These are phyloP conservation scores for Ypsolopha scabrella DNA, from an alignment of 2,888 invertebrate genomes.

Conservation along the genomic window DNA sequence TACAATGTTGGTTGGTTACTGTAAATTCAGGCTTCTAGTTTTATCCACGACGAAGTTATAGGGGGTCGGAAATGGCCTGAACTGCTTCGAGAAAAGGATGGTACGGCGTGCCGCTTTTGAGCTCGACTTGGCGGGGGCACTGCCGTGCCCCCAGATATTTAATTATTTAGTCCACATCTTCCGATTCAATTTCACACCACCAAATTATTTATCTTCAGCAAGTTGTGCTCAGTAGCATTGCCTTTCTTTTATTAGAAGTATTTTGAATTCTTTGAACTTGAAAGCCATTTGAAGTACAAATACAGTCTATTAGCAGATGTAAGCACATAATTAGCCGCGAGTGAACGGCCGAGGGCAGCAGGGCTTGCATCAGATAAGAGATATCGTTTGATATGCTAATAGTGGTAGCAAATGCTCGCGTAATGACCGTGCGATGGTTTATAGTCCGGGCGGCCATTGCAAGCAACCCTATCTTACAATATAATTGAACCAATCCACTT, in stretches of 20 bases:
- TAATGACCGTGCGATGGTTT: conserved; percentile 52
- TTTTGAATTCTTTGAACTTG: too few species aligned
- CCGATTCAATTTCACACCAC: not conserved
- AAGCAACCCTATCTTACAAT: too few species aligned
- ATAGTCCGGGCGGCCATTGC: conserved; percentile 27
- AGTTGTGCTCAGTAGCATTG: not conserved
- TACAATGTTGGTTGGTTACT: too few species aligned
- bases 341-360: conserved; percentile 24
- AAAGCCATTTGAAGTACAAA: not conserved
- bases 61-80: too few species aligned
- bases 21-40: too few species aligned
- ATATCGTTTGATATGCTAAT: conserved; percentile 57
- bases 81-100: too few species aligned
- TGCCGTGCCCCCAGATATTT: too few species aligned
- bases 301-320: not conserved
- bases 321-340: conserved; percentile 13
- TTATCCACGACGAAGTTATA: too few species aligned
- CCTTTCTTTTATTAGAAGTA: not conserved
- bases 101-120: too few species aligned
- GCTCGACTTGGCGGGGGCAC: too few species aligned
- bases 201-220: not conserved
- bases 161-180: too few species aligned
- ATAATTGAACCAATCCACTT: too few species aligned
- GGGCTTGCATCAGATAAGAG: conserved; percentile 51
- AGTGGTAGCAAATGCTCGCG: conserved; percentile 50